Conservation (phyloP, 2,113 vertebrate species). For the Dunckerocampus dactyliophorus region DNA sequence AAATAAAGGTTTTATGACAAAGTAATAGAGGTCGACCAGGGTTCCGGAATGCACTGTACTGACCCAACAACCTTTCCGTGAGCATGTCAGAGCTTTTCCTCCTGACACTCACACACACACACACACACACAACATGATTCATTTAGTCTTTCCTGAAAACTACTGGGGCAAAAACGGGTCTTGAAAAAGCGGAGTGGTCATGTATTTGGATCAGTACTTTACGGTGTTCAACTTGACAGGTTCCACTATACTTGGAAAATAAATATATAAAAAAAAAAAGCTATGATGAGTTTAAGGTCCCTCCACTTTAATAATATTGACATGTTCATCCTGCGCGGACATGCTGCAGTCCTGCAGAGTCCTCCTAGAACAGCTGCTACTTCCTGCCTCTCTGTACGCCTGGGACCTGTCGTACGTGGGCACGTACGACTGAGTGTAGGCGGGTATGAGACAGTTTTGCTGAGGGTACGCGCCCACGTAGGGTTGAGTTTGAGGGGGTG, state of each 20-base stretch:
- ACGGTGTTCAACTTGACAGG: too few species aligned
- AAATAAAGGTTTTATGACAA: too few species aligned
- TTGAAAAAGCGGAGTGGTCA: too few species aligned
- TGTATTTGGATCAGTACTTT: too few species aligned
- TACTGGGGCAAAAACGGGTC: too few species aligned
- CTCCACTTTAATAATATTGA: conserved; percentile 73
- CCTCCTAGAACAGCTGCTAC: conserved; percentile 44
- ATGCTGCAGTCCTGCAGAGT: conserved; percentile 56
- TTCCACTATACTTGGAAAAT: not conserved
- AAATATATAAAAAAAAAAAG: not conserved
- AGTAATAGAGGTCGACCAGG: too few species aligned
- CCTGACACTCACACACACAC: too few species aligned
- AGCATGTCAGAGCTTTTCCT: too few species aligned
- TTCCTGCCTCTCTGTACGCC: conserved; percentile 48
- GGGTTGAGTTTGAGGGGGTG: conserved; percentile 45
- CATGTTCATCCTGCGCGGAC: conserved; percentile 50
- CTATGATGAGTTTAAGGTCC: conserved; percentile 42
- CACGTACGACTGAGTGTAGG: conserved; percentile 51
- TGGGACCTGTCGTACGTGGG: conserved; percentile 55
- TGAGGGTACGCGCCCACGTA: conserved; percentile 54
- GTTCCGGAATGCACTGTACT: too few species aligned
- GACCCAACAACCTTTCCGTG: too few species aligned
- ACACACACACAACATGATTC: too few species aligned
- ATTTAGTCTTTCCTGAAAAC: too few species aligned
- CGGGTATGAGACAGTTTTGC: conserved; percentile 49